A percentile compares a stretch with the other conserved stretches of the same genome.
phyloP scores from a whole-genome alignment of 2,113 vertebrate species.

The Onychorhynchus coronatus region DNA sequence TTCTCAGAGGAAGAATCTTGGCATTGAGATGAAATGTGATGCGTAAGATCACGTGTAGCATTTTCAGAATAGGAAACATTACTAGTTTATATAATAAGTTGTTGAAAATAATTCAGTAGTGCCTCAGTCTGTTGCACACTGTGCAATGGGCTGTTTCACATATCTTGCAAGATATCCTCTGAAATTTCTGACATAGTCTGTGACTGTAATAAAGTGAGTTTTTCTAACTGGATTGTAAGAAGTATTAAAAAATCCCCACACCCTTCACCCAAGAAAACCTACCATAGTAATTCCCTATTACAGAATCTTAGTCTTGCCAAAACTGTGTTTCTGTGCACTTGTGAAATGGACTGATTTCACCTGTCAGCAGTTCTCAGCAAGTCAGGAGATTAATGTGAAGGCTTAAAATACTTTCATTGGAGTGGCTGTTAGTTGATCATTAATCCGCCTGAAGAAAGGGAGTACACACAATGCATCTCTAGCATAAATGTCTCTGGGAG shows the following conservation, averaged over 20 bases:
- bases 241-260: not conserved
- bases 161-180: not conserved
- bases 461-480: not conserved
- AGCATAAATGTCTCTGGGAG: not conserved
- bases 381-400: constrained; percentile 27
- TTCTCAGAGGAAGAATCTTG: not conserved
- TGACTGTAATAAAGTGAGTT: not conserved
- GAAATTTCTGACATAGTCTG: not conserved
- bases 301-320: constrained; percentile 3
- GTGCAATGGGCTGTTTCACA: not conserved
- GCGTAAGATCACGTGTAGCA: not conserved
- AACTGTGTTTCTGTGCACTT: not conserved
- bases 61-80: not conserved
- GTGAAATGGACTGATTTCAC: constrained; percentile 36
- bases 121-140: not conserved
- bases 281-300: not conserved
- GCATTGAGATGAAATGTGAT: not conserved
- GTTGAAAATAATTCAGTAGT: not conserved
- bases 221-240: not conserved
- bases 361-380: constrained; percentile 52
- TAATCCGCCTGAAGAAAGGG: constrained; percentile 31
- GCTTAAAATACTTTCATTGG: constrained; percentile 39
- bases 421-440: not conserved
- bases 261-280: not conserved
- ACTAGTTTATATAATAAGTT: not conserved